Evolutionary conservation across 2,888 invertebrate species (phyloP).

Genomic region (Himalopsyche tibetana): DNA sequence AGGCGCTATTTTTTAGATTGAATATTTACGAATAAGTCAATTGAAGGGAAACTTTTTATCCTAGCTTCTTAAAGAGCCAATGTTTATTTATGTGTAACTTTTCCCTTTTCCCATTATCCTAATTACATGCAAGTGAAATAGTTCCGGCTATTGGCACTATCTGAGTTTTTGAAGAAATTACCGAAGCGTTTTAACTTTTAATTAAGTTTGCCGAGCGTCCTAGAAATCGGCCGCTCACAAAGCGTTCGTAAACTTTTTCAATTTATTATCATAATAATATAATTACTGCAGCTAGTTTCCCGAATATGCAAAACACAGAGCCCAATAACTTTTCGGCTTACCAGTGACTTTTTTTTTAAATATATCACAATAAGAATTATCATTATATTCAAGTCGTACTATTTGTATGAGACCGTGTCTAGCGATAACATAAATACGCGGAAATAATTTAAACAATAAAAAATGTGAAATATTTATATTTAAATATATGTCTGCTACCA

Average conservation of each 20-base stretch:
- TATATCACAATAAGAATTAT: neutral
- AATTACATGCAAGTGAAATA: neutral
- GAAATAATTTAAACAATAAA: too few species aligned
- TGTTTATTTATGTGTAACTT: neutral
- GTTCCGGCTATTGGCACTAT: neutral
- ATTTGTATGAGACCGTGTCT: neutral
- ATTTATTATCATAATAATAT: slow-evolving; percentile 49
- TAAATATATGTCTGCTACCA: too few species aligned
- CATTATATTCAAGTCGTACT: neutral
- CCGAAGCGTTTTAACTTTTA: slow-evolving; percentile 50
- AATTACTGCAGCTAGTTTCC: slow-evolving; percentile 45
- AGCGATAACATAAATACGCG: too few species aligned
- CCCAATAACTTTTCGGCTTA: slow-evolving; percentile 32
- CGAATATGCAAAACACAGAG: slow-evolving; percentile 29
- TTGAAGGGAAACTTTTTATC: too few species aligned
- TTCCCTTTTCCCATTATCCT: neutral
- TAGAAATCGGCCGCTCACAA: slow-evolving; percentile 1
- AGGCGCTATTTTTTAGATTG: too few species aligned
- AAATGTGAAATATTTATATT: too few species aligned
- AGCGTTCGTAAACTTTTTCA: slow-evolving; percentile 50
- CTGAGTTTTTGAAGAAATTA: slow-evolving; percentile 41
- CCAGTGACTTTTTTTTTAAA: neutral
- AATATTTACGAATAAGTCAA: too few species aligned
- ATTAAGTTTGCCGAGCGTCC: slow-evolving; percentile 48
- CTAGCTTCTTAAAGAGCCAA: neutral